A percentile compares a stretch with the other conserved stretches of the same genome.
Conservation (phyloP, 2,888 invertebrate species). For the Cheilosia pagana region DNA sequence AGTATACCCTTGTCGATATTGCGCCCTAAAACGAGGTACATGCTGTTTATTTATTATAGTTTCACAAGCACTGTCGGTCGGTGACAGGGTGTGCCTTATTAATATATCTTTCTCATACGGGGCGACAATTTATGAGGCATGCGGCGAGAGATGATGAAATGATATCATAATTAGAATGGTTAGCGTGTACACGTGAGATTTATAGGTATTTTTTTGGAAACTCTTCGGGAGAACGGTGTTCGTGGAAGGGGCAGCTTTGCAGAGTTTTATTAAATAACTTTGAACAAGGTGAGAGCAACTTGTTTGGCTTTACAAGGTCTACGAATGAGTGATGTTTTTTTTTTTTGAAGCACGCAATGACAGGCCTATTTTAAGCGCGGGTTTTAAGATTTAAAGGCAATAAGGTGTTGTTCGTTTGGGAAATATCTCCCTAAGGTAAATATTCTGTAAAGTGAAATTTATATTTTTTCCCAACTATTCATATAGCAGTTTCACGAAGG, state of each 20-base stretch:
- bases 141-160: conserved; percentile 39
- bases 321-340: too few species aligned
- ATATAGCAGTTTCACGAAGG: too few species aligned
- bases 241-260: background rate
- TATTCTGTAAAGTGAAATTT: too few species aligned
- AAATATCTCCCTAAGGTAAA: too few species aligned
- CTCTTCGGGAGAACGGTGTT: too few species aligned
- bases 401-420: too few species aligned
- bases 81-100: conserved; percentile 53
- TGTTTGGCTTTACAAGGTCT: too few species aligned
- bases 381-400: too few species aligned
- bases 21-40: conserved; percentile 5
- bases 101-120: conserved; percentile 32
- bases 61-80: conserved; percentile 4
- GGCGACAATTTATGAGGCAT: conserved; percentile 53
- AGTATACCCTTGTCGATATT: conserved; percentile 19
- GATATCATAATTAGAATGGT: conserved; percentile 53
- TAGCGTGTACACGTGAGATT: conserved; percentile 30
- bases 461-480: too few species aligned
- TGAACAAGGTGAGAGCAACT: too few species aligned
- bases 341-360: too few species aligned
- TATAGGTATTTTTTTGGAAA: conserved; percentile 15
- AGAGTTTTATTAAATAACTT: background rate
- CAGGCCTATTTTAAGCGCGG: too few species aligned
- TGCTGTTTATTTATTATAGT: conserved; percentile 44